Conservation (phyloP, 2,113 vertebrate genomes). For the Myiozetetes cayanensis region DNA sequence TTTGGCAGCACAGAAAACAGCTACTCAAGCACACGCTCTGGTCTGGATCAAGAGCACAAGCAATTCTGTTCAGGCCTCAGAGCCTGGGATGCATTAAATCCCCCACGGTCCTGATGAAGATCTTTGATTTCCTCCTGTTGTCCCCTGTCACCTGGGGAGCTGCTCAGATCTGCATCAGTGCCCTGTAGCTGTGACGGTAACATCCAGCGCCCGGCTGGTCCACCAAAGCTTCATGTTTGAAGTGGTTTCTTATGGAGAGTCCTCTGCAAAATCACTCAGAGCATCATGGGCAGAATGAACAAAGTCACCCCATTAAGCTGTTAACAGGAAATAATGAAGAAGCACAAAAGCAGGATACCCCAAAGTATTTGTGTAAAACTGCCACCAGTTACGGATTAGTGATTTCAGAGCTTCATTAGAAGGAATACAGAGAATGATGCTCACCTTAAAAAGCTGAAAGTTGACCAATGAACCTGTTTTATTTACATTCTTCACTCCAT, state of each 20-base stretch:
- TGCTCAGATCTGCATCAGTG: neutral
- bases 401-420: neutral
- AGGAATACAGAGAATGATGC: neutral
- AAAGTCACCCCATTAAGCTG: accelerated
- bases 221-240: accelerated
- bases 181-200: neutral
- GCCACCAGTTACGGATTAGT: neutral
- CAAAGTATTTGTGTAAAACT: neutral
- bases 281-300: neutral
- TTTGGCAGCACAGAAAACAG: neutral
- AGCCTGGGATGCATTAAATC: neutral
- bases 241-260: neutral
- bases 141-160: neutral
- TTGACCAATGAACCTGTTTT: neutral
- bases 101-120: neutral
- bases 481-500: neutral
- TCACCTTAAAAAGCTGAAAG: neutral
- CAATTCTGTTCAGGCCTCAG: neutral
- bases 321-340: neutral
- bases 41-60: neutral
- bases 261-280: neutral
- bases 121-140: neutral
- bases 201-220: accelerated
- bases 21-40: neutral
- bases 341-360: neutral